A percentile compares a stretch with the other conserved stretches of the same genome.
phyloP scores from a whole-genome alignment of 2,113 vertebrate species.

The Colaptes auratus region DNA sequence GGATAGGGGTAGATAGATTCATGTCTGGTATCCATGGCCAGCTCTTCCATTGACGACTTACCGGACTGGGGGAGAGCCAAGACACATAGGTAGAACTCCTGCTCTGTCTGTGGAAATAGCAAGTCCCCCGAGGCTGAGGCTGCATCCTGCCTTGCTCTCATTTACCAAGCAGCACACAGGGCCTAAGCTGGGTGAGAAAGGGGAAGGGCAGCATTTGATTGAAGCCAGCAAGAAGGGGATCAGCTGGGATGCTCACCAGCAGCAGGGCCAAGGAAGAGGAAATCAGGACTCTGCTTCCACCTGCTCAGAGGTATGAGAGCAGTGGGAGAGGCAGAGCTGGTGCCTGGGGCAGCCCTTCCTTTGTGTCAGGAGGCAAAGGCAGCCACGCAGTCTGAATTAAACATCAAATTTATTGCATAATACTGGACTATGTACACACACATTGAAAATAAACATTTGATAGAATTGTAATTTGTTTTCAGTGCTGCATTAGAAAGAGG shows the following conservation, averaged over 20 bases:
- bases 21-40: too few species aligned
- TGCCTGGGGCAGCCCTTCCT: not conserved
- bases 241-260: not conserved
- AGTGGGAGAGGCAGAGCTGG: fast-evolving
- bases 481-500: conserved; percentile 76
- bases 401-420: conserved; percentile 81
- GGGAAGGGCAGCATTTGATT: not conserved
- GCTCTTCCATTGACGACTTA: not conserved
- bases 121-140: not conserved
- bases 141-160: not conserved
- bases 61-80: not conserved
- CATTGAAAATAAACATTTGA: conserved; percentile 81
- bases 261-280: not conserved
- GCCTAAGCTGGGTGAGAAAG: not conserved
- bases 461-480: conserved; percentile 69
- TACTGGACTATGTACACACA: conserved; percentile 77
- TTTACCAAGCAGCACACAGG: fast-evolving
- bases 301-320: fast-evolving
- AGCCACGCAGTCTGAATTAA: conserved; percentile 33
- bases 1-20: not conserved
- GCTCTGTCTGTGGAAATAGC: too few species aligned
- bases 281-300: not conserved
- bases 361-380: not conserved
- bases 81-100: not conserved
- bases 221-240: fast-evolving